Conservation (phyloP, 92 coral and sea anemone genomes). For the Paragorgia papillata region DNA sequence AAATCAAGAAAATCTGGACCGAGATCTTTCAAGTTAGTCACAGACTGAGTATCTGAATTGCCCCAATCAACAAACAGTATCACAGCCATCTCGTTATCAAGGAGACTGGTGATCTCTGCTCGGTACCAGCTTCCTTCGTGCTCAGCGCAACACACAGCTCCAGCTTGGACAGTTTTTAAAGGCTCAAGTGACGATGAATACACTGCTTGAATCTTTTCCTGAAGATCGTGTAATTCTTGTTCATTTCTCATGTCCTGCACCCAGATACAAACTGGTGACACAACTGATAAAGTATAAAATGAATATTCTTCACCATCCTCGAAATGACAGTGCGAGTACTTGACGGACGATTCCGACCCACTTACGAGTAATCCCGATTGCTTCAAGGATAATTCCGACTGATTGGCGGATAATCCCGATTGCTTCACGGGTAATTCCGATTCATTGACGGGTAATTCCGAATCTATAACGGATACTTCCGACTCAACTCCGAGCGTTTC, state of each 20-base stretch:
- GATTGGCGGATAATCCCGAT: background rate
- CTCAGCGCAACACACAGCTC: constrained; percentile 32
- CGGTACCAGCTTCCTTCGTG: constrained; percentile 42
- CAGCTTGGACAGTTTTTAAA: constrained; percentile 17
- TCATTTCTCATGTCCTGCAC: constrained; percentile 41
- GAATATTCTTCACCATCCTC: constrained; percentile 15
- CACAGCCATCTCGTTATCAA: constrained; percentile 12
- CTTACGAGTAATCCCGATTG: background rate
- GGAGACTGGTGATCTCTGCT: constrained; percentile 30
- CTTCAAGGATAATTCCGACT: background rate
- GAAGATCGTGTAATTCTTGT: constrained; percentile 38
- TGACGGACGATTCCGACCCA: background rate
- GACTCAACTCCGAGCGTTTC: background rate
- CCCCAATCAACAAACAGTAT: constrained; percentile 78
- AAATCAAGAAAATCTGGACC: constrained; percentile 54
- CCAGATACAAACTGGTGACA: constrained; percentile 66
- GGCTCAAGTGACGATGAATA: constrained; percentile 53
- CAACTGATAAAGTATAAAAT: constrained; percentile 39
- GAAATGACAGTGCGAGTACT: background rate
- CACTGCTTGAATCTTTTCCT: constrained; percentile 41
- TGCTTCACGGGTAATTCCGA: background rate
- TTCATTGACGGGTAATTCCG: background rate
- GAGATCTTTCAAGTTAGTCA: constrained; percentile 53
- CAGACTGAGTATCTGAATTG: constrained; percentile 50
- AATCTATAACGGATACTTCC: constrained; percentile 5